Evolutionary conservation across 1,140 invertebrate genomes (phyloP).

Genomic region (Habropoda laboriosa): DNA sequence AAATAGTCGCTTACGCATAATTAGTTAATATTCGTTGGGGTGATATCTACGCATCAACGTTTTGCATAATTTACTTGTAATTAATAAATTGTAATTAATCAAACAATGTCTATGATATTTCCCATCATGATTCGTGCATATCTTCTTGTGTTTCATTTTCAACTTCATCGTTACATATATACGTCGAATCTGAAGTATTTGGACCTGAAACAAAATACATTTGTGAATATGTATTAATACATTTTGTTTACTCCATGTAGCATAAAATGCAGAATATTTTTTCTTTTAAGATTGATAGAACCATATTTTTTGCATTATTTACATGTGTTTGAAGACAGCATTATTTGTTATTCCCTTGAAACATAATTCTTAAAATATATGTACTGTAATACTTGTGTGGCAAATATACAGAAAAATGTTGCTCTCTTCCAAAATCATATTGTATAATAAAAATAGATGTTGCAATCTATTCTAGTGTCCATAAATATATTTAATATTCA

Average conservation of each 20-base stretch:
- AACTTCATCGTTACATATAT: constrained; percentile 55
- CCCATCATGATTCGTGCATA: constrained; percentile 15
- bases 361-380: constrained; percentile 4
- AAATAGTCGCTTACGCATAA: neutral
- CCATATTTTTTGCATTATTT: neutral
- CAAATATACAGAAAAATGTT: too few relatives aligned
- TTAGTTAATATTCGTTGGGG: constrained; percentile 16
- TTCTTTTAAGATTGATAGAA: neutral
- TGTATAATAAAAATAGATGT: too few relatives aligned
- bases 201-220: constrained; percentile 53
- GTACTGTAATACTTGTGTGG: too few relatives aligned
- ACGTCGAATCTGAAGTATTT: constrained; percentile 51
- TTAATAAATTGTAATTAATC: neutral
- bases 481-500: too few relatives aligned
- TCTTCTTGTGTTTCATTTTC: constrained; percentile 57
- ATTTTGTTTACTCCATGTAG: neutral
- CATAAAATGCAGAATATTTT: neutral
- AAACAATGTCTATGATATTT: neutral
- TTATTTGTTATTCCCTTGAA: neutral
- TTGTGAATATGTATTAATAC: neutral
- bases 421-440: too few relatives aligned
- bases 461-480: too few relatives aligned
- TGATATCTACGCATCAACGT: neutral
- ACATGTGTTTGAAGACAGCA: neutral
- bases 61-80: constrained; percentile 11